Conservation (phyloP, 2,113 vertebrate species). For the Alligator mississippiensis region DNA sequence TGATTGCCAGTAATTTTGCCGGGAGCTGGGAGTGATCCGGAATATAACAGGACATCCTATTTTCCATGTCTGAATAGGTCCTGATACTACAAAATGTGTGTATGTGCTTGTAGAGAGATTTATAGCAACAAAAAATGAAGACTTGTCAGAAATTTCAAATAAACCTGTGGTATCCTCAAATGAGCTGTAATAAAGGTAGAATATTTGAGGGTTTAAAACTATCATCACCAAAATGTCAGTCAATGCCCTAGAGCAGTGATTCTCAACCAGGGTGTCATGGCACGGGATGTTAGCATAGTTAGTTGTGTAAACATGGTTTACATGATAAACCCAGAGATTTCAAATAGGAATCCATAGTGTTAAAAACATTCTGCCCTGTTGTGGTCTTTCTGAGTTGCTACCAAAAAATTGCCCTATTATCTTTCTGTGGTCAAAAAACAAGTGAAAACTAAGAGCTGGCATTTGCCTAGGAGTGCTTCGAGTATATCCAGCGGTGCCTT, state of each 20-base stretch:
- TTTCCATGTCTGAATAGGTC: not conserved
- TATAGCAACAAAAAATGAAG: not conserved
- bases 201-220: not conserved
- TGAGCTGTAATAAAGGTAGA: not conserved
- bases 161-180: not conserved
- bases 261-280: no score
- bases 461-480: no score
- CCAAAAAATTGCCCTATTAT: not conserved
- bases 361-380: no score
- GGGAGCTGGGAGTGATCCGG: not conserved
- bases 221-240: not conserved
- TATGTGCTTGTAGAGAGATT: not conserved
- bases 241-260: not conserved
- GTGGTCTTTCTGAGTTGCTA: no score
- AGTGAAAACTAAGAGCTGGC: no score
- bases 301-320: no score
- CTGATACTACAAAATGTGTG: not conserved
- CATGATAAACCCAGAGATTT: no score
- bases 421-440: not conserved
- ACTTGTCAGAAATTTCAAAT: not conserved
- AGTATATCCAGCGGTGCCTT: no score
- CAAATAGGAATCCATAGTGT: no score
- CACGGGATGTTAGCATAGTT: no score
- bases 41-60: not conserved
- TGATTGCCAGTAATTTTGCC: not conserved